A percentile compares a stretch with the other conserved stretches of the same genome.
Conservation (phyloP, 1,140 invertebrate species). For the Dendrolimus kikuchii region DNA sequence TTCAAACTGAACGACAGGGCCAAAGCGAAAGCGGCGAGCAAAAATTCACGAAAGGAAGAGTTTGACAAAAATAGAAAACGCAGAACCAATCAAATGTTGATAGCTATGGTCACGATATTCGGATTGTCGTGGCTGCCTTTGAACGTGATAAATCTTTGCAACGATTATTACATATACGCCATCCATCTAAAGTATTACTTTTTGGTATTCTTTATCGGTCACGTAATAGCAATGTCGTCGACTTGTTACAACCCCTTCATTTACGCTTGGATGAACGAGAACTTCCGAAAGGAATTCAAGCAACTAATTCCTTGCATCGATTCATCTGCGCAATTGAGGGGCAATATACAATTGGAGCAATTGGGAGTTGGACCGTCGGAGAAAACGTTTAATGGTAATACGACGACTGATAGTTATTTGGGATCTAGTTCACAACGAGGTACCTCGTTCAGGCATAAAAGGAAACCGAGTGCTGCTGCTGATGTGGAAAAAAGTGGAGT, state of each 20-base stretch:
- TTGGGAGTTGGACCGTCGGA: constrained; percentile 72
- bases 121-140: constrained; percentile 96
- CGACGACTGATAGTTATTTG: constrained; percentile 66
- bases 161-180: constrained; percentile 84
- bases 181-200: constrained; percentile 88
- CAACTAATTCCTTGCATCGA: constrained; percentile 85
- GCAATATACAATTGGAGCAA: constrained; percentile 53
- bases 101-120: constrained; percentile 97
- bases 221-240: constrained; percentile 96
- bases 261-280: constrained; percentile 98
- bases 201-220: constrained; percentile 89
- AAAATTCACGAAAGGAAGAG: constrained; percentile 83
- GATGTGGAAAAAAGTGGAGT: constrained; percentile 65
- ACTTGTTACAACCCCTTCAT: constrained; percentile 95
- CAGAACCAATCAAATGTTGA: constrained; percentile 94
- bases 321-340: constrained; percentile 51
- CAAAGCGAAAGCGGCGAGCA: constrained; percentile 82
- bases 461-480: constrained; percentile 59
- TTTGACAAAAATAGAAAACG: constrained; percentile 81
- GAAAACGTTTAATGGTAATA: constrained; percentile 81
- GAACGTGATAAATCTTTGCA: constrained; percentile 92
- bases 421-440: constrained; percentile 53
- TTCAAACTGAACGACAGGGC: constrained; percentile 87
- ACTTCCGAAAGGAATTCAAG: constrained; percentile 97
- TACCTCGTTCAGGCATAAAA: constrained; percentile 57